Evolutionary conservation across 2,113 vertebrate genomes (phyloP).

Genomic region (Azemiops feae): DNA sequence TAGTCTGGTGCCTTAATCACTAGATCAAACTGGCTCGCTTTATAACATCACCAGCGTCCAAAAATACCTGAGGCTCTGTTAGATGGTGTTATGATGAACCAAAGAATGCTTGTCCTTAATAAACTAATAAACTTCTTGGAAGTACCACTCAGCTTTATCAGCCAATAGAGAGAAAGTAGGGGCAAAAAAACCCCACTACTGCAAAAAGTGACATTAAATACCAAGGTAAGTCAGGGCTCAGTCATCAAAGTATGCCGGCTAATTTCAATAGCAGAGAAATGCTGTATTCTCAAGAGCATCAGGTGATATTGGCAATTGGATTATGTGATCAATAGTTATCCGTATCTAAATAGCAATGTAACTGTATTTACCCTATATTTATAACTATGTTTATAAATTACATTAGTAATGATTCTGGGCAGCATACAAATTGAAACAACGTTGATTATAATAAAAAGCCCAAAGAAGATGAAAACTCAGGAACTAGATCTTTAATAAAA

Average conservation of each 20-base stretch:
- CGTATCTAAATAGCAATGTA: not conserved
- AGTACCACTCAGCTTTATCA: not conserved
- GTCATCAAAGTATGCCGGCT: not conserved
- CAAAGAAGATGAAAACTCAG: not conserved
- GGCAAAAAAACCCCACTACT: not conserved
- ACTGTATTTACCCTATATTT: not conserved
- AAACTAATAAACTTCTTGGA: not conserved
- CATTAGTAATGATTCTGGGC: not conserved
- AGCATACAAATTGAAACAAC: not conserved
- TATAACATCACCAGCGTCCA: not conserved
- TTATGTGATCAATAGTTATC: not conserved
- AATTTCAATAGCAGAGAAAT: not conserved
- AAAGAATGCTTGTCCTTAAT: not conserved
- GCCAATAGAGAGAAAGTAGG: not conserved
- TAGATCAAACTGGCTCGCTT: not conserved
- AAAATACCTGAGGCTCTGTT: not conserved
- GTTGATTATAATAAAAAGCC: not conserved
- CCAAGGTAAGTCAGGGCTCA: not conserved
- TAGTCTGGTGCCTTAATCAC: not conserved
- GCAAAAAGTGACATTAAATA: not conserved
- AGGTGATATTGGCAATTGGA: not conserved
- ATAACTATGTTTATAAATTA: not conserved
- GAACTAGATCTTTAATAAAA: not conserved
- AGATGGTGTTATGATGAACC: not conserved
- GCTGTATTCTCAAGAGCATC: not conserved